Base-by-base conservation (phyloP, 1,140 invertebrate genomes). In the Eriosoma lanigerum region DNA sequence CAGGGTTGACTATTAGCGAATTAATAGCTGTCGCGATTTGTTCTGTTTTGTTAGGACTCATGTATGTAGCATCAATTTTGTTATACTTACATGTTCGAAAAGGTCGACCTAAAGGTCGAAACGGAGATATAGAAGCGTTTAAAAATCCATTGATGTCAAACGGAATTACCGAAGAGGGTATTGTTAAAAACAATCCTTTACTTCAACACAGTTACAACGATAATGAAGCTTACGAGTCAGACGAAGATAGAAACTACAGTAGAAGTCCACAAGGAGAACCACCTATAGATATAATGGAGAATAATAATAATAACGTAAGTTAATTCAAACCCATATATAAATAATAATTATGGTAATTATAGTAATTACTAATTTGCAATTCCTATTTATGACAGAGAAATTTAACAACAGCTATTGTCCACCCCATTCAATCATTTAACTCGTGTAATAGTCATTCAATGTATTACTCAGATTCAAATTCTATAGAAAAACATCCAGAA, bases 21-120 rank as follows among this genome's bases (percentile, higher is more conserved):
- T 94, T 94, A 82, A 88, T 94, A 0, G 92, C 93, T 0, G 94
- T 96, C 62, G 93, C 92, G 15, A 88, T 94, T 13, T 93, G 92
- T 82, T 92, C 93, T 1, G 87, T 94, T 48, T 86, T 94, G 3
- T 86, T 96, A 6, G 93, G 93, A 0, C 86, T 95, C 17, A 92
- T 94, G 82, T 96, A 95, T 83, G 90, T 95, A 3, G 91, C 92
- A 0, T 94, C 93, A 17, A 91, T 95, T 8, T 91, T 93, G 26
- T 87, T 94, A 0, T 95, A 94, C 84, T 85, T 96, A 10, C 92
- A 93, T 83, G 89, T 92, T 68, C 89, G 90, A 82, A 86, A 84
- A 78, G 62, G 66, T 24, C 83, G 84, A 29, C n/a, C 44, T 9
- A 76, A 82, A 64, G 60, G 56, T 44, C 29, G 72, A 15, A 32